Conservation (phyloP, 2,888 invertebrate species). For the Junonia oenone region DNA sequence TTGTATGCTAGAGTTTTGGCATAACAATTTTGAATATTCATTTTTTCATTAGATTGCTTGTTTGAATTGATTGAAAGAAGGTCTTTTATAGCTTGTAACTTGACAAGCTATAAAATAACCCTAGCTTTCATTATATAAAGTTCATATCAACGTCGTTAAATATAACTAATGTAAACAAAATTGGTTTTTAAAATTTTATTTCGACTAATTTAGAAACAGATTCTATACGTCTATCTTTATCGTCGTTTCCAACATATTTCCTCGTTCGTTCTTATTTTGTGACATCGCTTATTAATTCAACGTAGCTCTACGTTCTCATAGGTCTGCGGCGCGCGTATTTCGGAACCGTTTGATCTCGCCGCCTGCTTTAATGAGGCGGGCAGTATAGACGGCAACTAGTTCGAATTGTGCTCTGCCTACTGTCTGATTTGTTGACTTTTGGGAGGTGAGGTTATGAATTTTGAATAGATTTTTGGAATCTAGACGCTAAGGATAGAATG, state of each 20-base stretch:
- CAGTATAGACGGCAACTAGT: slow-evolving; percentile 67
- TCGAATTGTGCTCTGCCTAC: slow-evolving; percentile 62
- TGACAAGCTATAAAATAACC: no score
- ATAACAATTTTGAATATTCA: no score
- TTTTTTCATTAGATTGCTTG: no score
- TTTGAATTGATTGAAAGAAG: no score
- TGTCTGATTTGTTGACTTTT: slow-evolving; percentile 56
- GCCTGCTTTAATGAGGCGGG: slow-evolving; percentile 74
- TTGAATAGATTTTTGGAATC: slow-evolving; percentile 13
- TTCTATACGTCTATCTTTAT: slow-evolving; percentile 4
- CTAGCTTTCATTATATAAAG: no score
- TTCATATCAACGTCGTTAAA: no score
- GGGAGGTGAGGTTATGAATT: slow-evolving; percentile 15
- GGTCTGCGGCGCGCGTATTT: slow-evolving; percentile 64
- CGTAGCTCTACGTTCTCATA: slow-evolving; percentile 48
- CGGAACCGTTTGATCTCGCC: slow-evolving; percentile 83
- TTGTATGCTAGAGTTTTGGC: no score
- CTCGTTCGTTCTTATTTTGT: slow-evolving; percentile 14
- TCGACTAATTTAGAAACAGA: no score
- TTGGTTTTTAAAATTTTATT: no score
- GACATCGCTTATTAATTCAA: slow-evolving; percentile 28
- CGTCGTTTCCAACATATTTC: slow-evolving; percentile 7
- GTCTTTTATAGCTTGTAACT: no score
- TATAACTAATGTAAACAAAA: no score
- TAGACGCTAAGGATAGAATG: not conserved